phyloP scores from a whole-genome alignment of 2,888 invertebrate species.

The Theretra japonica region DNA sequence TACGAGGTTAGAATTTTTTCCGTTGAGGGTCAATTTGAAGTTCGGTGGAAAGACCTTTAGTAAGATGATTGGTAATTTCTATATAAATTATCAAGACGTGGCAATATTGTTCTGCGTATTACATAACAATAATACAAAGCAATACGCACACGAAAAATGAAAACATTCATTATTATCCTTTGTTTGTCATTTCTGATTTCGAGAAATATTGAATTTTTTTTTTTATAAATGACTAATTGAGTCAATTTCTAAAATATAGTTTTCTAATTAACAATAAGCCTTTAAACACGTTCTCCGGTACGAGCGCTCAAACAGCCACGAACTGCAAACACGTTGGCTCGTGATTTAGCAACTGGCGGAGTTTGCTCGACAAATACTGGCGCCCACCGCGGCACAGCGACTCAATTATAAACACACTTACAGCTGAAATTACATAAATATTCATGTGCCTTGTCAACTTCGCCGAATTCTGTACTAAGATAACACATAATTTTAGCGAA shows the following conservation, averaged over 20 bases:
- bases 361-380: conserved; percentile 59
- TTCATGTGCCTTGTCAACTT: conserved; percentile 51
- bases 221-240: too few species aligned
- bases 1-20: not conserved
- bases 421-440: conserved; percentile 60
- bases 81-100: too few species aligned
- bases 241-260: too few species aligned
- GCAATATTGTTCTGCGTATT: too few species aligned
- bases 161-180: too few species aligned
- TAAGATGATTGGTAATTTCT: too few species aligned
- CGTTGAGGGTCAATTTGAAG: not conserved
- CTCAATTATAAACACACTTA: conserved; percentile 60
- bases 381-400: conserved; percentile 51
- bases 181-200: too few species aligned
- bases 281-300: not conserved
- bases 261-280: not conserved
- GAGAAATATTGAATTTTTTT: too few species aligned
- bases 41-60: not conserved
- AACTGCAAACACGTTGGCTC: conserved; percentile 45
- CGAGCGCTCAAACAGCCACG: conserved; percentile 47
- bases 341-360: conserved; percentile 54
- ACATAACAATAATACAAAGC: too few species aligned
- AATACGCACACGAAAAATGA: too few species aligned
- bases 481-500: not conserved
- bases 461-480: conserved; percentile 38